phyloP scores from a whole-genome alignment of 2,797 vertebrate species.

The Lateolabrax maculatus region DNA sequence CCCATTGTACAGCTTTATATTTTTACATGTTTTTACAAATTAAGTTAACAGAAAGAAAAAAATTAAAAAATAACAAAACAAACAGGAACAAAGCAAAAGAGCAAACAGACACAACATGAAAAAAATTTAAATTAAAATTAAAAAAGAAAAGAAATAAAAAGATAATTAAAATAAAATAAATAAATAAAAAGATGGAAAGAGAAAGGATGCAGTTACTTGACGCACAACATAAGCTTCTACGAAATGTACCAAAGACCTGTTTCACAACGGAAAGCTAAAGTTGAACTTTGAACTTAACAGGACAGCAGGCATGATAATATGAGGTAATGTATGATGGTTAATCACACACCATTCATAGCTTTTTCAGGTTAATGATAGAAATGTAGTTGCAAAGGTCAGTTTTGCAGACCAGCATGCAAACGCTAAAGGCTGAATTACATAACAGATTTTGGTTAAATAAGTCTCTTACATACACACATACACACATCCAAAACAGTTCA shows the following conservation, averaged over 20 bases:
- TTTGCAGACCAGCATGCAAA: neutral
- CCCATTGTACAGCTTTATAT: no score
- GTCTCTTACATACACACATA: neutral
- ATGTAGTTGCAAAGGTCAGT: neutral
- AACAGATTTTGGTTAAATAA: neutral
- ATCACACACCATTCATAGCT: neutral
- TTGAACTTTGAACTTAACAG: slow-evolving; percentile 58
- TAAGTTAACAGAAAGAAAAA: no score
- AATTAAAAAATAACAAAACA: no score
- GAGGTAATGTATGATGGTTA: slow-evolving; percentile 14
- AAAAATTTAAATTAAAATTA: no score
- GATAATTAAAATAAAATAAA: no score
- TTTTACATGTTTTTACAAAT: no score
- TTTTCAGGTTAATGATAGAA: slow-evolving; percentile 17
- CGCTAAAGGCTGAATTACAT: neutral
- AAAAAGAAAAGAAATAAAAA: no score
- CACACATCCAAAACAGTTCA: neutral
- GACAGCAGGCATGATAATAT: slow-evolving; percentile 12
- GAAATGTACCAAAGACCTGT: neutral
- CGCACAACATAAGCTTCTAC: neutral
- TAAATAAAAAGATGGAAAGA: no score
- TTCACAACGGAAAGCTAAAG: slow-evolving; percentile 30
- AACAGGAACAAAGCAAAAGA: no score
- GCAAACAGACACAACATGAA: no score
- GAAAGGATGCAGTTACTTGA: neutral